Base-by-base conservation (phyloP, 2,888 invertebrate genomes). In the Netelia melanura region DNA sequence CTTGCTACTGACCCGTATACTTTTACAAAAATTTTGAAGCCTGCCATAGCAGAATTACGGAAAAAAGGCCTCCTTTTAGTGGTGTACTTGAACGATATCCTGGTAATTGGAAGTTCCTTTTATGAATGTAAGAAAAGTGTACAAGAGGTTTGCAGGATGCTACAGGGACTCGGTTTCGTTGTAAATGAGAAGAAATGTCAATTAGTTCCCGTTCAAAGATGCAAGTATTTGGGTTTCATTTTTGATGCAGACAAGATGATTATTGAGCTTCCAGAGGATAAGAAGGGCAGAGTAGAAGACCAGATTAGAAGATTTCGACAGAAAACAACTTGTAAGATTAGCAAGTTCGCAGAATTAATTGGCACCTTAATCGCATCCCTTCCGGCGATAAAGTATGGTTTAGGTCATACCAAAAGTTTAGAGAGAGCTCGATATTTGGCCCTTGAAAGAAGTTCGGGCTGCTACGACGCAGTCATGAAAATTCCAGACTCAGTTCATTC, bases 321-420 rank as follows among this genome's bases (percentile, higher is more conserved):
- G 43, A 70, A n/a, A 2, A 67, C n/a, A 11, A 30, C 10, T 10
- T 86, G 82, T 56, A 84, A 52, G 9, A 85, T 87, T 44, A 48
- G 86, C n/a, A 72, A 85, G 17, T 85, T 84, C 61, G 86, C 87
- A 3, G 70, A 81, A 54, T 38, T 86, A 3, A 14, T 87, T 8
- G 86, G 85, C 10, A 67, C 76, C 14, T 23, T 87, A 8, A 72
- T 79, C 3, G 65, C 82, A 23, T 83, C 74, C 14, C 82, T 83
- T 43, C 84, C 76, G n/a, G 82, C 83, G 0, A 38, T 85, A 44
- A 78, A 79, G 10, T 87, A 86, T 54, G 83, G 84, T 11, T 62
- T 70, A 25, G 43, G 77, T 0, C 76, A 84, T 25, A 78, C 80
- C 1, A 86, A 87, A 68, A 30, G 10, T 17, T 70, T 83, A 3